Evolutionary conservation across 2,888 invertebrate species (phyloP), one percentile per base, ranked within the genome.

Genomic region (Prenolepis imparis): DNA sequence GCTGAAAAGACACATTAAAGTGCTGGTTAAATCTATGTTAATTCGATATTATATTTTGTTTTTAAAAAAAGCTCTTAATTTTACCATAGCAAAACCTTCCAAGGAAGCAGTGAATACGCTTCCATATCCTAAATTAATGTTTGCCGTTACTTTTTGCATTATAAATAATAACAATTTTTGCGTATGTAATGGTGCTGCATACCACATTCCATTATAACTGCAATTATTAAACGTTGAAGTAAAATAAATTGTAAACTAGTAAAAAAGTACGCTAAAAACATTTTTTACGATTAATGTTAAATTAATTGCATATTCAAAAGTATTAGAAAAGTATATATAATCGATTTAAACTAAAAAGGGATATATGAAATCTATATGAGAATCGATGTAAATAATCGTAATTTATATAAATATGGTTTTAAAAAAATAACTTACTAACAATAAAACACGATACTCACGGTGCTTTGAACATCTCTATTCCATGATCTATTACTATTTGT

Each of bases 151-250:
- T 24, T 39, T 61, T 48, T 68, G 68, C 52, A 83, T 68, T 39
- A 83, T 63, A 68, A 64, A 70, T 55, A 78, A 41, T 28, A 83
- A 78, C 0, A 78, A 12, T 41, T 78, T 78, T 39, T 83, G 83
- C 9, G 55, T 52, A 3, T 61, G 67, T 1, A 83, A 36, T 8
- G 83, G 74, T 11, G 78, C 70, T 70, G 9, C 15, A 41, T 70
- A 78, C 78, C 83, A 83, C 4, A 67, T 1, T 48, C 66, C 57
- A n/a, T 75, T 67, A 28, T 67, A 82, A 24, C 82, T 82, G n/a
- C 28, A 59, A 77, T 39, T 36, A 39, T 52, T 24, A 12, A 44
- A 61, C 12, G 41, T 21, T n/a, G 8, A 3, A 44, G 44, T 44
- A 28, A 52, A 44, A 57, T 57, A 57, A 57, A 24, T 32, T 44